Base-by-base conservation (phyloP, 2,113 vertebrate species). In the Toxotes jaculatrix region DNA sequence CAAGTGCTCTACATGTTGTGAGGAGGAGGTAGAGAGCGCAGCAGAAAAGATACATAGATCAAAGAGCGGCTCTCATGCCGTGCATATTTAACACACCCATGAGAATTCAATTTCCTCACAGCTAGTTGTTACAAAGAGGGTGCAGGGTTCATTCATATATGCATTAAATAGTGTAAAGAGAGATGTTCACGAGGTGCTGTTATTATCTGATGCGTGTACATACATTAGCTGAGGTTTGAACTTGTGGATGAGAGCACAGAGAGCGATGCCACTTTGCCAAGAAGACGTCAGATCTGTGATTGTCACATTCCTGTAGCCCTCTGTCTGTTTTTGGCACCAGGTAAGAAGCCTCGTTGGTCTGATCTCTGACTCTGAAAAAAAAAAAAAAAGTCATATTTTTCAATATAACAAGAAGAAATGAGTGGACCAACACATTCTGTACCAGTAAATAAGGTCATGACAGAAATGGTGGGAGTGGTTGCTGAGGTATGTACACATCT, bases 301-400 rank as follows among this genome's bases (percentile, higher is more conserved):
- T 0, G 10, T 82, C 57, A 99, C 97, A 0, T 96, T 96, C 67
- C 91, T 94, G 92, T 98, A 99, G 57, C 96, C 97, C 77, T 98
- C 97, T 0, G 96, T 98, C 93, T 98, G 97, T 79, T 96, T 98
- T 94, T 98, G 97, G 92, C 98, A 99, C 98, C 98, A 99, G 1
- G 96, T 97, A 83, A 98, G 75, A 76, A 99, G 97, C 84, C 97
- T 96, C 47, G 96, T 95, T 4, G 98, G 98, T 63, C 97, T 93
- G 82, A 96, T 93, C 68, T 99, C 98, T 0, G 97, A 98, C 89
- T 98, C 98, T 99, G 88, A 21, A 81, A 53, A 62, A 65, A 49
- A 83, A 32, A 87, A 38, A 80, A 1, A 36, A 40, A 51, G 60
- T 59, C 32, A 66, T 1, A 62, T 66, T 40, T 64, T 40, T 68